Evolutionary conservation across 2,888 invertebrate genomes (phyloP).

Genomic region (Tromatobia lineatoria): DNA sequence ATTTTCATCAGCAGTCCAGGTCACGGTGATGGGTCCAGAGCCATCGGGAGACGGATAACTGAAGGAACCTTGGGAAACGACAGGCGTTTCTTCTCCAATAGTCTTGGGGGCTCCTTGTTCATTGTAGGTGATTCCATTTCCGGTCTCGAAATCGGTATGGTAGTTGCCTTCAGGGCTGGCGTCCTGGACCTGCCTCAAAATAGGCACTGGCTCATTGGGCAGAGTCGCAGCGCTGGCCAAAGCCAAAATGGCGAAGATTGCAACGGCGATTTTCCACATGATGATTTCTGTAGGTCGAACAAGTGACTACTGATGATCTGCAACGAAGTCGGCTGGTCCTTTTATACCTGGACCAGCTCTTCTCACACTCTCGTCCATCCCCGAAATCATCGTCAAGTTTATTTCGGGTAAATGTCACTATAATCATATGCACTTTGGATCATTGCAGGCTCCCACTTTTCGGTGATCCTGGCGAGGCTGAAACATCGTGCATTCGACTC

Average conservation of each 20-base stretch:
- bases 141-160: slow-evolving; percentile 65
- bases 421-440: neutral
- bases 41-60: slow-evolving; percentile 69
- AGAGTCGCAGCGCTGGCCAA: slow-evolving; percentile 59
- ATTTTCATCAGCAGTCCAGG: slow-evolving; percentile 68
- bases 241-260: slow-evolving; percentile 64
- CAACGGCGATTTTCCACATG: slow-evolving; percentile 57
- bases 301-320: slow-evolving; percentile 59
- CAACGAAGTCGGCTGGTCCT: slow-evolving; percentile 22
- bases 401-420: neutral
- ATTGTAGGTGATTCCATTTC: slow-evolving; percentile 65
- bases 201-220: slow-evolving; percentile 61
- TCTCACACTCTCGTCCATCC: neutral
- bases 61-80: slow-evolving; percentile 57
- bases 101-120: slow-evolving; percentile 65
- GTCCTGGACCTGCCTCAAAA: slow-evolving; percentile 69
- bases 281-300: slow-evolving; percentile 45
- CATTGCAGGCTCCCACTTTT: neutral
- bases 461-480: neutral
- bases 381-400: neutral
- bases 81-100: slow-evolving; percentile 20
- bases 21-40: slow-evolving; percentile 57
- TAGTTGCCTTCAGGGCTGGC: slow-evolving; percentile 67
- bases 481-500: neutral
- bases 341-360: slow-evolving; percentile 56